Conservation (phyloP, 2,888 invertebrate genomes). For the Aethes cnicana region DNA sequence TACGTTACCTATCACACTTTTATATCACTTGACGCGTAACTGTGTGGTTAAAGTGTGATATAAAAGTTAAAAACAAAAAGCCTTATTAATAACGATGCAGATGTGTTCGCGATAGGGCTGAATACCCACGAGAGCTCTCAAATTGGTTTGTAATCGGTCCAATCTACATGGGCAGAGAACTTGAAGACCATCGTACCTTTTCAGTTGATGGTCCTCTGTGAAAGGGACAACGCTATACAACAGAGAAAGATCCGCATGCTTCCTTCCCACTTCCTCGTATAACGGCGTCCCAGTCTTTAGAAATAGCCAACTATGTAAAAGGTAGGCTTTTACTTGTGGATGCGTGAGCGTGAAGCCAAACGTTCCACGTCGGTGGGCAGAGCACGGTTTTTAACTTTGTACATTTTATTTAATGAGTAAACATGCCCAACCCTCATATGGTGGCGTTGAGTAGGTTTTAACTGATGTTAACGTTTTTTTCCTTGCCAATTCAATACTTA, state of each 20-base stretch:
- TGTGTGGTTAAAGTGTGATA: conserved; percentile 1
- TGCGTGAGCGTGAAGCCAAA: conserved; percentile 69
- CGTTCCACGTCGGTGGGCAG: conserved; percentile 69
- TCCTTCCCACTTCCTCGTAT: no score
- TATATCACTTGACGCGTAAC: conserved; percentile 1
- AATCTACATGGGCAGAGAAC: conserved; percentile 64
- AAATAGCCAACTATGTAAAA: no score
- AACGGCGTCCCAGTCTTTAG: no score
- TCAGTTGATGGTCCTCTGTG: no score
- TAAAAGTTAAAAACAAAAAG: background rate
- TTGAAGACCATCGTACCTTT: no score
- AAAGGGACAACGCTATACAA: no score
- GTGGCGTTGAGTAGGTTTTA: conserved; percentile 47
- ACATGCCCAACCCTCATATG: conserved; percentile 53
- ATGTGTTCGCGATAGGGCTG: conserved; percentile 38
- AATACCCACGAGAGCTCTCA: conserved; percentile 51
- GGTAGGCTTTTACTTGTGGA: no score
- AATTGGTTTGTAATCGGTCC: conserved; percentile 67
- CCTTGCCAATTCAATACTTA: no score
- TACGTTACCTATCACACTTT: conserved; percentile 33
- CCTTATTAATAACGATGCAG: conserved; percentile 19
- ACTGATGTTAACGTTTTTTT: conserved; percentile 48
- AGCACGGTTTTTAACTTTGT: conserved; percentile 66
- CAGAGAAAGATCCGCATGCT: no score
- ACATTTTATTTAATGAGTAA: conserved; percentile 59